Conservation (phyloP, 2,113 vertebrate species). For the Rynchops niger region DNA sequence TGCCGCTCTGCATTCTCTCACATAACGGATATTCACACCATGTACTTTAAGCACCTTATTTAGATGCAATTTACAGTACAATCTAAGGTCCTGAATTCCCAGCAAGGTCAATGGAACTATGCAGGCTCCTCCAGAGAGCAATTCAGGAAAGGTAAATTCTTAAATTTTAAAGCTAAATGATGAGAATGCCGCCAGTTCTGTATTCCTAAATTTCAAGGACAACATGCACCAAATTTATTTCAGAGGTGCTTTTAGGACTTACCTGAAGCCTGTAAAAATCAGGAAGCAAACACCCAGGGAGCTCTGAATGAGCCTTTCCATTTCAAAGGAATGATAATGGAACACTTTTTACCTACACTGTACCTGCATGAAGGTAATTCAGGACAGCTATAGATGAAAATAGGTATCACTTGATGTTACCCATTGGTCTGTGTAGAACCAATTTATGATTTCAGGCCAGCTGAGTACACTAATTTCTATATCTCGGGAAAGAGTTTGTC, state of each 20-base stretch:
- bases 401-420: not conserved
- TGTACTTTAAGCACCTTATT: not conserved
- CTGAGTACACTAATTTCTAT: not conserved
- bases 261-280: not conserved
- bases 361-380: not conserved
- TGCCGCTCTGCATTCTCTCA: not conserved
- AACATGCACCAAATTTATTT: not conserved
- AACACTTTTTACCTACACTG: not conserved
- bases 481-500: not conserved
- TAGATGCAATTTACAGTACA: not conserved
- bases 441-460: not conserved
- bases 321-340: slow-evolving; percentile 1
- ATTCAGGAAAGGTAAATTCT: not conserved
- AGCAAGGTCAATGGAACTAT: not conserved
- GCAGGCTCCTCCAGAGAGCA: not conserved
- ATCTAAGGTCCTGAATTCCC: not conserved
- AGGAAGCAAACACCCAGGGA: not conserved
- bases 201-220: slow-evolving; percentile 8
- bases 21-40: not conserved
- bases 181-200: not conserved
- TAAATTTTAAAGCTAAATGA: not conserved
- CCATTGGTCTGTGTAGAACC: not conserved
- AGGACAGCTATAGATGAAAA: not conserved
- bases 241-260: not conserved
- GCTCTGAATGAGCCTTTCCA: not conserved